Evolutionary conservation across 2,113 vertebrate genomes (phyloP).

Genomic region (Verasper variegatus): DNA sequence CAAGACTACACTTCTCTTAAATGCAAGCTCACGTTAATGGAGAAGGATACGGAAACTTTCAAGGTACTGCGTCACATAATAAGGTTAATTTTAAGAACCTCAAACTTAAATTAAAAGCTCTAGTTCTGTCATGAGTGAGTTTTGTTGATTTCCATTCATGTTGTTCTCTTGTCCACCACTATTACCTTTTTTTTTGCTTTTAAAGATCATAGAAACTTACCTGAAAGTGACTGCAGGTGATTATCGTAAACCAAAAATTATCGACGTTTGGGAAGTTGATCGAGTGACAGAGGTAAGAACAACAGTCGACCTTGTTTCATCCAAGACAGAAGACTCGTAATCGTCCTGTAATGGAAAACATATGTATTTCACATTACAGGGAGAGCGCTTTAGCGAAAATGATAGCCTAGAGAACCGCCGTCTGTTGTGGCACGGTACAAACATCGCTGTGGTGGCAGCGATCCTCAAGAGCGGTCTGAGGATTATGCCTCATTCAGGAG

Average conservation of each 20-base stretch:
- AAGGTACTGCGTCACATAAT: constrained; percentile 66
- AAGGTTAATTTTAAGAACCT: not conserved
- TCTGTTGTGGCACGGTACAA: constrained; percentile 94
- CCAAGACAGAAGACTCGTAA: not conserved
- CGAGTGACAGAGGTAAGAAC: constrained; percentile 86
- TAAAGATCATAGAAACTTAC: constrained; percentile 88
- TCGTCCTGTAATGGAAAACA: not conserved
- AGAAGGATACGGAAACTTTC: constrained; percentile 56
- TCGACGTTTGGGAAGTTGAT: constrained; percentile 88
- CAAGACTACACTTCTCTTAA: constrained; percentile 88
- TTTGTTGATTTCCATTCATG: not conserved
- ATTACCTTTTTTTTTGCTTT: constrained; percentile 5
- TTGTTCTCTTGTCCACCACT: not conserved
- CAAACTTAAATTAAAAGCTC: no score
- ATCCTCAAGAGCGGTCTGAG: constrained; percentile 92
- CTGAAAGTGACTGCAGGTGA: constrained; percentile 72
- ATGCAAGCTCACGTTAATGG: constrained; percentile 85
- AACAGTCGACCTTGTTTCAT: not conserved
- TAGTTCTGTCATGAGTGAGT: no score
- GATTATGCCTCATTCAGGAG: constrained; percentile 93
- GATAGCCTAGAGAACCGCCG: constrained; percentile 85
- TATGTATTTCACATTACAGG: constrained; percentile 74
- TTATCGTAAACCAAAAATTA: constrained; percentile 54
- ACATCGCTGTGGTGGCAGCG: constrained; percentile 88
- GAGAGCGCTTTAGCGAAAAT: constrained; percentile 80